Conservation (phyloP, 2,888 invertebrate species). For the Leptopilina syphax region DNA sequence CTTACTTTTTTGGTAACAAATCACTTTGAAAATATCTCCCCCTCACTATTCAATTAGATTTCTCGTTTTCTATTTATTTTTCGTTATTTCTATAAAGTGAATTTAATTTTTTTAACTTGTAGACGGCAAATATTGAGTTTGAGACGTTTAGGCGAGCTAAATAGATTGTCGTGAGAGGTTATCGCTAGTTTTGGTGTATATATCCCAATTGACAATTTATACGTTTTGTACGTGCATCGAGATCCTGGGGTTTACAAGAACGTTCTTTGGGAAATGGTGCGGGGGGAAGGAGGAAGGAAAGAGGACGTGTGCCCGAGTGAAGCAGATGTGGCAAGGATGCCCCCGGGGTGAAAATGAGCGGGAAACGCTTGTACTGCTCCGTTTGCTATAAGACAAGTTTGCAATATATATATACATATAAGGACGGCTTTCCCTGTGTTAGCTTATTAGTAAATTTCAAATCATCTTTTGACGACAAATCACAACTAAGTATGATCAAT, state of each 20-base stretch:
- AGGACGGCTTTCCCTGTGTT: background rate
- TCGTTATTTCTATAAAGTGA: no score
- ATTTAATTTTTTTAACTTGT: conserved; percentile 25
- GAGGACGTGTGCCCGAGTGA: conserved; percentile 52
- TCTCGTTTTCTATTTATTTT: no score
- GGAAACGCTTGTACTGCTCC: conserved; percentile 56
- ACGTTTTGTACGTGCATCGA: conserved; percentile 54
- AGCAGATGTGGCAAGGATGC: conserved; percentile 58
- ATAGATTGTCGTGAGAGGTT: conserved; percentile 61
- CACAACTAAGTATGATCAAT: background rate
- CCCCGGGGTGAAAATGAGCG: conserved; percentile 61
- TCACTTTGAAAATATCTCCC: no score
- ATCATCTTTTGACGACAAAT: conserved; percentile 21
- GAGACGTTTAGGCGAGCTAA: conserved; percentile 55
- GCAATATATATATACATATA: conserved; percentile 19
- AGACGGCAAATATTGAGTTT: conserved; percentile 52
- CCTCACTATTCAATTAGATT: no score
- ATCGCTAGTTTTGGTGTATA: conserved; percentile 60
- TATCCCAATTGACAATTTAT: conserved; percentile 62
- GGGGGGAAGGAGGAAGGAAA: background rate
- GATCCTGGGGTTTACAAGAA: conserved; percentile 54
- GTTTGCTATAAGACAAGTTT: conserved; percentile 55
- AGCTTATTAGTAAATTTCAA: background rate
- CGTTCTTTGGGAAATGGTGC: conserved; percentile 35
- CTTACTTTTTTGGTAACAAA: no score